A percentile compares a stretch with the other conserved stretches of the same genome.
These are phyloP conservation scores for Sphinx pinastri DNA, from an alignment of 2,888 invertebrate genomes.

Conservation along the genomic window DNA sequence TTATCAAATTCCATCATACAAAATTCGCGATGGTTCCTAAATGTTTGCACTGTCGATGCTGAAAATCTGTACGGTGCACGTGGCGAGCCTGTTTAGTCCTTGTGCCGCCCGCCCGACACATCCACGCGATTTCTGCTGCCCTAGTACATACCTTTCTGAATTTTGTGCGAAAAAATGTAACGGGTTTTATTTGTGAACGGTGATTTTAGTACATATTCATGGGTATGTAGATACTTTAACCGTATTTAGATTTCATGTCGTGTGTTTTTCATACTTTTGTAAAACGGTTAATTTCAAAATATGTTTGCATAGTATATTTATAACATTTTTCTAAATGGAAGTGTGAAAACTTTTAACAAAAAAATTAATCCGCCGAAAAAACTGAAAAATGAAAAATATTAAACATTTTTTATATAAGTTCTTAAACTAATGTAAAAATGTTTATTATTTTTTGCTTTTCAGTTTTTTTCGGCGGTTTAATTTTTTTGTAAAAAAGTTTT, in stretches of 20 bases:
- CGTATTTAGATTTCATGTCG: neutral
- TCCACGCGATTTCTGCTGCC: conserved; percentile 54
- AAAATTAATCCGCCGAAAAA: too few relatives aligned
- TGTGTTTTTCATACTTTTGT: too few relatives aligned
- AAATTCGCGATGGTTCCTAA: conserved; percentile 10
- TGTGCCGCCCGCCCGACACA: conserved; percentile 49
- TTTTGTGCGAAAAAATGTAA: conserved; percentile 1
- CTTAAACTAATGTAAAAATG: too few relatives aligned
- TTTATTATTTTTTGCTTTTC: too few relatives aligned
- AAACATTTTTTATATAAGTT: too few relatives aligned
- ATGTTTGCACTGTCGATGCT: neutral
- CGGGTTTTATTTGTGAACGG: neutral
- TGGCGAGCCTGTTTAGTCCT: conserved; percentile 45
- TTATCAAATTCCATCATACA: neutral
- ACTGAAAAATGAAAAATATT: too few relatives aligned
- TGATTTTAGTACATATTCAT: neutral
- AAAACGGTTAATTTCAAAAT: too few relatives aligned
- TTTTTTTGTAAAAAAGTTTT: too few relatives aligned
- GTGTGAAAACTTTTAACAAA: too few relatives aligned
- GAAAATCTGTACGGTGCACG: neutral
- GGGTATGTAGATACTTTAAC: conserved; percentile 5
- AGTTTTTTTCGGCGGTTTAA: too few relatives aligned
- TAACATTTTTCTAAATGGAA: too few relatives aligned
- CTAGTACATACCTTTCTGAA: conserved; percentile 49
- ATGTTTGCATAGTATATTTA: too few relatives aligned